Evolutionary conservation across 2,888 invertebrate species (phyloP), one percentile per base, ranked within the genome.

Genomic region (Cybosia mesomella): DNA sequence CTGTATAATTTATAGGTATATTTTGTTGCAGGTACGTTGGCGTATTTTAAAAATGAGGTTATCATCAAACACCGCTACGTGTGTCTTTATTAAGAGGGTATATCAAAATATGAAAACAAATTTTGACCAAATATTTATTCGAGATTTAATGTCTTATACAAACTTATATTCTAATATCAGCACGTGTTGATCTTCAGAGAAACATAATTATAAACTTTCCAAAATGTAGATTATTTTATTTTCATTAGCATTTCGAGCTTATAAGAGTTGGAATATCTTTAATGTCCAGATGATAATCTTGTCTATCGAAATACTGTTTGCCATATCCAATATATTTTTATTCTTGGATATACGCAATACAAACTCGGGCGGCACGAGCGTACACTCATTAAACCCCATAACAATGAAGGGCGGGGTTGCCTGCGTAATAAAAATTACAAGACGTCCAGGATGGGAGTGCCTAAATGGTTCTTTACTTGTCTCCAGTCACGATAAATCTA

Each of bases 321-420:
- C 78, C 76, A 73, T 76, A 79, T 80, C 75, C 74, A 77, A 69
- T 76, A 67, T 73, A 77, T 82, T 80, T 75, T 80, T 64, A 75
- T 77, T 82, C 79, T 77, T 73, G 64, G 59, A 69, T 70, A 77
- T 81, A 81, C 77, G 79, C 73, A 82, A 79, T 76, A 82, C 80
- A 82, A 85, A 85, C 83, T 83, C 81, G 81, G 77, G 79, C 81
- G 82, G 84, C 84, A 86, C 85, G 82, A 83, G 79, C 82, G 75
- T 82, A 86, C 81, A 86, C 88, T 89, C 90, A 92, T 92, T 92
- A 92, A 89, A 85, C 83, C 82, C 83, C 79, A 88, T 87, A 94
- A 94, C 93, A 94, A 94, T 93, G 90, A 86, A 86, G 91, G 94
- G 94, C 87, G 92, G 88, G 92, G 94, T 91, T 87, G 86, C 85